These are phyloP conservation scores for Orthonyx spaldingii DNA, from an alignment of 2,113 vertebrate species.

Conservation along the genomic window DNA sequence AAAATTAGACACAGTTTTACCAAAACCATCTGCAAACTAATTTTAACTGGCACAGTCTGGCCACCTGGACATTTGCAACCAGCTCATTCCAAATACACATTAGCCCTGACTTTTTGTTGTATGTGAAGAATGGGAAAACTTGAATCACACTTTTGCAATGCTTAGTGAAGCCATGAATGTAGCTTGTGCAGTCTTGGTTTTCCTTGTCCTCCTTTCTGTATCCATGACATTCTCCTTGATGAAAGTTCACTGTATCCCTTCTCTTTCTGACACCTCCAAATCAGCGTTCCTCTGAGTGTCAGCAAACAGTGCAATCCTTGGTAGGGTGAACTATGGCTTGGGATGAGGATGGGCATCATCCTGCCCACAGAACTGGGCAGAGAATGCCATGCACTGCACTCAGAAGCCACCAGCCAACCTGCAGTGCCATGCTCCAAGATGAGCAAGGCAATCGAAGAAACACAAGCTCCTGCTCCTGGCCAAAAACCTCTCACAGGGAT, in stretches of 20 bases:
- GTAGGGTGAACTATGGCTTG: neutral
- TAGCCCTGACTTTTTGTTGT: neutral
- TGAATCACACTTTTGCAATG: neutral
- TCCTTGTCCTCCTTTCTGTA: neutral
- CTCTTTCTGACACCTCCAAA: neutral
- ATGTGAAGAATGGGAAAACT: neutral
- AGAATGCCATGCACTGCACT: accelerated
- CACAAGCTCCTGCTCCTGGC: neutral
- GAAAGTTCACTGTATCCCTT: neutral
- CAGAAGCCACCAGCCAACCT: neutral
- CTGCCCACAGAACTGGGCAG: neutral
- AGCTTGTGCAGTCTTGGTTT: neutral
- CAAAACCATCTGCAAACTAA: neutral
- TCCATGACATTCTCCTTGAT: neutral
- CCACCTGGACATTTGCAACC: neutral
- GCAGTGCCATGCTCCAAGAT: neutral
- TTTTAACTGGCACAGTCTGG: neutral
- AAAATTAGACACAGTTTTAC: neutral
- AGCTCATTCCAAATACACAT: neutral
- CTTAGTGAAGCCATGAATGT: neutral
- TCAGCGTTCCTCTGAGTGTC: neutral
- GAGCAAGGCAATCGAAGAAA: accelerated
- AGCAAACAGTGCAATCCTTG: neutral
- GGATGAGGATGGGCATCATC: neutral
- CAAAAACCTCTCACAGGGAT: neutral